Evolutionary conservation across 1,140 invertebrate genomes (phyloP).

Genomic region (Caenorhabditis inopinata): DNA sequence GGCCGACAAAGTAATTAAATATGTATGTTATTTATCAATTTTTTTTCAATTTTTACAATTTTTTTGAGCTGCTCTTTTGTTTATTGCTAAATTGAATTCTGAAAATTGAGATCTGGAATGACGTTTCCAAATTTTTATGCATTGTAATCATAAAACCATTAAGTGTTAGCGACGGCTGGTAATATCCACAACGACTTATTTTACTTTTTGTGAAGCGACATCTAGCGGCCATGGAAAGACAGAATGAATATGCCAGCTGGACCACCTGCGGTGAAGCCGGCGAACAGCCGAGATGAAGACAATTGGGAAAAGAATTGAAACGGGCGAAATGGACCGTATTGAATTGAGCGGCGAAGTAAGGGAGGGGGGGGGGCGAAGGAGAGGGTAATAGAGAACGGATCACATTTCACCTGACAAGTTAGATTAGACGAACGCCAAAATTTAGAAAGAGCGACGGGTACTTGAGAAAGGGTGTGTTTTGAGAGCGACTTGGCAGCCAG

Average conservation of each 20-base stretch:
- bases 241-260: conserved; percentile 28
- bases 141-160: too few species aligned
- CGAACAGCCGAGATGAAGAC: conserved; percentile 1
- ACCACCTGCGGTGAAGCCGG: conserved; percentile 13
- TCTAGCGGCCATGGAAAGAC: background rate
- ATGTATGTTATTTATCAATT: too few species aligned
- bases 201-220: background rate
- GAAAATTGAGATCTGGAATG: too few species aligned
- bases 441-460: background rate
- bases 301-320: background rate
- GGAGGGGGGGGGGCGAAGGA: too few species aligned
- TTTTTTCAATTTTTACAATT: too few species aligned
- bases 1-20: too few species aligned
- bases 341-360: background rate
- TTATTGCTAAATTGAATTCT: too few species aligned
- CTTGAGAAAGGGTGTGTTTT: conserved; percentile 34
- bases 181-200: background rate
- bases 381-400: background rate
- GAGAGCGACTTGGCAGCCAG: background rate
- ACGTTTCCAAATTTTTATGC: too few species aligned
- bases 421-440: conserved; percentile 3
- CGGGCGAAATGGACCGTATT: background rate
- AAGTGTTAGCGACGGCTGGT: background rate
- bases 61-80: too few species aligned
- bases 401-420: conserved; percentile 32